These are phyloP conservation scores for Percina caprodes DNA, from an alignment of 2,113 vertebrate genomes.

Conservation along the genomic window DNA sequence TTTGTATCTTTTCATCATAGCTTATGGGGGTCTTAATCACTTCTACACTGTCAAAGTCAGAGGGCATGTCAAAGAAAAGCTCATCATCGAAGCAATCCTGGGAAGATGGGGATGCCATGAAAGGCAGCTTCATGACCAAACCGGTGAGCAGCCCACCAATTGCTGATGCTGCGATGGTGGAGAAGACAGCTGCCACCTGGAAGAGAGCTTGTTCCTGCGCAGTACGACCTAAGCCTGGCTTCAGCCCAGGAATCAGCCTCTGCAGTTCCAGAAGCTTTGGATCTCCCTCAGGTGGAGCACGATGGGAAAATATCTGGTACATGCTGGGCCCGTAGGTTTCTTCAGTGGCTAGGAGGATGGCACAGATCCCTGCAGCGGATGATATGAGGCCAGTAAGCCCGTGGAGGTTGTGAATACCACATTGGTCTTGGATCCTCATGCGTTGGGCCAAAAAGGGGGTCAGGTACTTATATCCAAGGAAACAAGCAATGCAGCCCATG, in stretches of 20 bases:
- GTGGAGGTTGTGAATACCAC: constrained; percentile 90
- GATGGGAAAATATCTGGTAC: constrained; percentile 69
- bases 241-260: constrained; percentile 71
- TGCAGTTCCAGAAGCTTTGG: constrained; percentile 59
- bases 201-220: constrained; percentile 73
- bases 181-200: constrained; percentile 76
- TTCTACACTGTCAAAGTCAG: constrained; percentile 48
- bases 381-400: constrained; percentile 87
- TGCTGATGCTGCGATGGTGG: constrained; percentile 64
- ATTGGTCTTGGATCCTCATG: constrained; percentile 84
- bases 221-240: constrained; percentile 60
- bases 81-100: constrained; percentile 82
- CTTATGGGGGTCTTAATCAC: neutral
- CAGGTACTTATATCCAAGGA: constrained; percentile 86
- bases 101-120: constrained; percentile 74
- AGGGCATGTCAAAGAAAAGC: constrained; percentile 80
- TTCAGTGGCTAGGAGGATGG: constrained; percentile 73
- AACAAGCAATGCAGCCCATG: constrained; percentile 81
- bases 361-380: constrained; percentile 75
- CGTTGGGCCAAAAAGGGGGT: constrained; percentile 78
- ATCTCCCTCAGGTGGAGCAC: constrained; percentile 61
- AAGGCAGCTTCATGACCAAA: constrained; percentile 73
- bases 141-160: constrained; percentile 76
- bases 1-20: constrained; percentile 33
- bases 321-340: constrained; percentile 74